Evolutionary conservation across 2,797 vertebrate genomes (phyloP).

Genomic region (Crypturellus tataupa): DNA sequence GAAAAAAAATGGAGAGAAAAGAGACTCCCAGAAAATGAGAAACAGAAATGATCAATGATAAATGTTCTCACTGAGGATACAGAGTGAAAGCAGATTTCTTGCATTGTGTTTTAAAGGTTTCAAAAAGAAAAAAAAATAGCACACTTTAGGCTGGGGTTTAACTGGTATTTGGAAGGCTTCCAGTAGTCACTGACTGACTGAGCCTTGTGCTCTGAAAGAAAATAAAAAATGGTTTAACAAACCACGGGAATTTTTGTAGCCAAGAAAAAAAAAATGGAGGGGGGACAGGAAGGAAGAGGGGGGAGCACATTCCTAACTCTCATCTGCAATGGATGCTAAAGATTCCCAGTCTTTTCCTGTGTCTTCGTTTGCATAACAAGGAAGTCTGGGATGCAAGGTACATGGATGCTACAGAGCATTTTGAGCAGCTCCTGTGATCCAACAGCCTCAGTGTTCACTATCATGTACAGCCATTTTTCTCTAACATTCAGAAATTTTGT

Average conservation of each 20-base stretch:
- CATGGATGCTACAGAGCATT: not conserved
- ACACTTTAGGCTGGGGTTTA: constrained; percentile 36
- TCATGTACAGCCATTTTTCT: not conserved
- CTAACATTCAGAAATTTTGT: not conserved
- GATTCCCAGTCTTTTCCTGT: not conserved
- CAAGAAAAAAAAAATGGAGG: not conserved
- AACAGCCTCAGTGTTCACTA: rapidly evolving
- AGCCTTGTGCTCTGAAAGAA: constrained; percentile 44
- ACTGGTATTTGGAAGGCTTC: constrained; percentile 53
- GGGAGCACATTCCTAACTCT: not conserved
- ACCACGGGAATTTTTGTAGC: not conserved
- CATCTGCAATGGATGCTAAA: not conserved
- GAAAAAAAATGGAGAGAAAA: not conserved
- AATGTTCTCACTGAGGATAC: not conserved
- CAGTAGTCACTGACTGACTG: constrained; percentile 6
- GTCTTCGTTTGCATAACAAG: not conserved
- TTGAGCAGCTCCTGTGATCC: not conserved
- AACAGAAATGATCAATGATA: constrained; percentile 12
- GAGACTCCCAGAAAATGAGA: not conserved
- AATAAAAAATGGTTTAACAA: constrained; percentile 14
- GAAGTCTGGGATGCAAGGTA: not conserved
- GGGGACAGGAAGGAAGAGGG: too few relatives aligned
- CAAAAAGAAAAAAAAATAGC: not conserved
- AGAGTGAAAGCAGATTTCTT: constrained; percentile 41
- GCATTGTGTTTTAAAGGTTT: constrained; percentile 16